Evolutionary conservation across 2,113 vertebrate species (phyloP).

Genomic region (Callorhinus ursinus): DNA sequence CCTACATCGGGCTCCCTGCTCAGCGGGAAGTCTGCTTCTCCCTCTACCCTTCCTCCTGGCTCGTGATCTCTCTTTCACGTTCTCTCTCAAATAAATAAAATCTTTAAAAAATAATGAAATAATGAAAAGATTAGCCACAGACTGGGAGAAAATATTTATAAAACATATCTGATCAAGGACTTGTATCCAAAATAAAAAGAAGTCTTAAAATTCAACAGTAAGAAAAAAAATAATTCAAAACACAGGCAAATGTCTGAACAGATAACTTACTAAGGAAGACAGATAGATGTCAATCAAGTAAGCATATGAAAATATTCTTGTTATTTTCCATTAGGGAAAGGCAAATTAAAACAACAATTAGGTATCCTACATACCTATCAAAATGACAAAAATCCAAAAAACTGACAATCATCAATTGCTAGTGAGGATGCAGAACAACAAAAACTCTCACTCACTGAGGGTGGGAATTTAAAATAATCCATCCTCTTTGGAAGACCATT

Average conservation of each 20-base stretch:
- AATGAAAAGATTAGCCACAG: background rate
- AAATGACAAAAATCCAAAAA: background rate
- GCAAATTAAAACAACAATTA: background rate
- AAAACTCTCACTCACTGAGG: background rate
- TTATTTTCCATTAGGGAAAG: background rate
- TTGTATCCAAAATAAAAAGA: background rate
- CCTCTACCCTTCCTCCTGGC: too few species aligned
- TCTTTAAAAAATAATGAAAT: too few species aligned
- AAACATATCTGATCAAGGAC: background rate
- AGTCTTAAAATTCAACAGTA: background rate
- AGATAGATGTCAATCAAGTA: background rate
- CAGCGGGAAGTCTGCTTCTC: too few species aligned
- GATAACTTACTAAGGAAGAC: background rate
- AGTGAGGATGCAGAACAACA: background rate
- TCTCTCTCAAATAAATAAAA: too few species aligned
- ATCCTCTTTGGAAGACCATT: background rate
- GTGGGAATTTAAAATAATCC: background rate
- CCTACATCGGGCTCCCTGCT: too few species aligned
- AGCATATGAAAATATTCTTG: background rate
- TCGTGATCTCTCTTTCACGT: too few species aligned
- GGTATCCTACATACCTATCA: background rate
- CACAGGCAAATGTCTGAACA: background rate
- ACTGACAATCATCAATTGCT: background rate
- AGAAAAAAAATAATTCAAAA: background rate
- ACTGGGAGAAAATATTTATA: background rate